Percentiles rank a stretch among this genome's conserved stretches.
Conservation (phyloP, 2,797 vertebrate genomes). For the Bradypus variegatus region DNA sequence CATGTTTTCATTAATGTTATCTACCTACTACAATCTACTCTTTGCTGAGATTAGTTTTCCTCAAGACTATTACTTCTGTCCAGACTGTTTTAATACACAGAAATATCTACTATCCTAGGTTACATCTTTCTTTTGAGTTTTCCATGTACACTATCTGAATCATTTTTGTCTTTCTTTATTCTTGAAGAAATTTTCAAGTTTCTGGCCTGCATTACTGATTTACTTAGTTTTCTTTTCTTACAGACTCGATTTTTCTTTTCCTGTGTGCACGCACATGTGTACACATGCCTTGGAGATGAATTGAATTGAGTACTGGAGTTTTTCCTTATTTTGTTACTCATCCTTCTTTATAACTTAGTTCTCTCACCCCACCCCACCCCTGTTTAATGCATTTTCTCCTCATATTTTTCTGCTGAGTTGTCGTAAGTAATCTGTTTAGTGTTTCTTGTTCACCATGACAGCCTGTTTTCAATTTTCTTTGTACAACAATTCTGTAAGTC, state of each 20-base stretch:
- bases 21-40: not conserved
- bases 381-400: not conserved
- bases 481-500: not conserved
- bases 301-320: not conserved
- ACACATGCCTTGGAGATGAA: not conserved
- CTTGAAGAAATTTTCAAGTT: not conserved
- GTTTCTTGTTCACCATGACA: not conserved
- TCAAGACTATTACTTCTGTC: not conserved
- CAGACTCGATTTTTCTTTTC: not conserved
- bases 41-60: not conserved
- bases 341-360: not conserved
- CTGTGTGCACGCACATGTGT: too few species aligned
- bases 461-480: not conserved
- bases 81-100: not conserved
- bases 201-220: not conserved
- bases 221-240: not conserved
- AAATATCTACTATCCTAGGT: not conserved
- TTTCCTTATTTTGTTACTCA: not conserved
- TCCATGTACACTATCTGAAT: not conserved
- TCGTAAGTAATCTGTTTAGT: not conserved
- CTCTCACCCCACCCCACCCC: not conserved
- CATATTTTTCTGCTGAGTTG: not conserved
- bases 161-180: not conserved
- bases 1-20: not conserved
- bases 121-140: not conserved